Base-by-base conservation (phyloP, 2,797 vertebrate genomes). In the Alectoris magna region DNA sequence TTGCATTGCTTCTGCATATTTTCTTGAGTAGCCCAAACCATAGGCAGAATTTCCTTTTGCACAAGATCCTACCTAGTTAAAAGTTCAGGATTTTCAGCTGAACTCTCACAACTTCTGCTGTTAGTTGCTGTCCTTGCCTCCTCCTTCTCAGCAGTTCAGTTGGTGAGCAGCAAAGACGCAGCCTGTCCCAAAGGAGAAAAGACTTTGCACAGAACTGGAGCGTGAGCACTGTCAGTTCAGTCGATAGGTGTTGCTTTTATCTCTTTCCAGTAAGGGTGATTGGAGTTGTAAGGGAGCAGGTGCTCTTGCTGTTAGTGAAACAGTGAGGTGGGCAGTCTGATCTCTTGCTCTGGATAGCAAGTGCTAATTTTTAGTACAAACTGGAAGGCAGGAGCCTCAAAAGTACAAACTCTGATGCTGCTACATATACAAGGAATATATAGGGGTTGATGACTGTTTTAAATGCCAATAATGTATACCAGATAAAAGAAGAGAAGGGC, bases 401-500 rank as follows among this genome's bases (percentile, higher is more conserved):
- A 86, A 76, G 73, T 43, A 34, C 46, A 43, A 66, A 64, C 22
- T 59, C 66, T 5, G 58, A 59, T 38, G 43, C 16, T 55, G 7
- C 46, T 6, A 3, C 29, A 19, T 34, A 41, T 81, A 49, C 59
- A 64, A 46, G 70, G 48, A 51, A 22, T 72, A 76, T 41, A 44
- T 27, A 62, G 56, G 49, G 83, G 14, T 24, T 79, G 46, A 36
- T 75, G 91, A 31, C 44, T 23, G 22, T 38, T 3, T 3, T 46
- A 69, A 74, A 53, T 1, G 4, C 79, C 77, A 53, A 4, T 75
- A 19, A 34, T 1, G 27, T 24, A 48, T 69, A 83, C 55, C 67
- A 78, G 71, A 60, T 74, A 63, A 91, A 68, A 82, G 36, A 26
- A 81, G 87, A 81, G 82, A 70, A 71, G 38, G 80, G 38, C 68